phyloP scores from a whole-genome alignment of 2,888 invertebrate genomes.

The Coelinius sp. region DNA sequence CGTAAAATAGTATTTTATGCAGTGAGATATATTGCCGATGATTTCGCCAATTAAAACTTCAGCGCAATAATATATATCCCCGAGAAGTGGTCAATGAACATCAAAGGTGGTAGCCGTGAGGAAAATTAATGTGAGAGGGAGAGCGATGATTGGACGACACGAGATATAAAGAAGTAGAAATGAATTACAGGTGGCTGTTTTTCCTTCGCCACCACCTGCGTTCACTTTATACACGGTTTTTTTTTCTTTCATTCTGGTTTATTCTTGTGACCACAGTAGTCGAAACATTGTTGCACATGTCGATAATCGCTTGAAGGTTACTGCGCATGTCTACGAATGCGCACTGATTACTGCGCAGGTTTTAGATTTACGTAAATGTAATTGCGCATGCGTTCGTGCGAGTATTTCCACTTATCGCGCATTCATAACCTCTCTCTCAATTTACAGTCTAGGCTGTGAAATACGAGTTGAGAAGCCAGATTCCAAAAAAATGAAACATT shows the following conservation, averaged over 20 bases:
- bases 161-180: slow-evolving; percentile 24
- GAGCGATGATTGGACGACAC: slow-evolving; percentile 17
- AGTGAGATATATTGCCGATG: slow-evolving; percentile 6
- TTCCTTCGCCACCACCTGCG: slow-evolving; percentile 17
- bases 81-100: neutral
- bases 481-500: too few relatives aligned
- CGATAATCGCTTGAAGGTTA: neutral
- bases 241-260: neutral
- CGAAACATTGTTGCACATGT: neutral
- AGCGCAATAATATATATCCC: neutral
- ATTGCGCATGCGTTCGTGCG: neutral
- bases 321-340: neutral
- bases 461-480: too few relatives aligned
- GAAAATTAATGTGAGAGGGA: slow-evolving; percentile 15
- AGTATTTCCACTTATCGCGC: neutral
- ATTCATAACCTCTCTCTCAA: too few relatives aligned
- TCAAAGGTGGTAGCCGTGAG: neutral
- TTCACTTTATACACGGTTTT: neutral
- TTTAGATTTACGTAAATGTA: neutral
- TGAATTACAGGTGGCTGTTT: slow-evolving; percentile 27
- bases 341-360: neutral
- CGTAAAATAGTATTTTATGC: neutral
- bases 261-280: neutral
- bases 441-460: too few relatives aligned
- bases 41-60: slow-evolving; percentile 23